phyloP scores from a whole-genome alignment of 2,797 vertebrate genomes.

The Pangasius macronema region DNA sequence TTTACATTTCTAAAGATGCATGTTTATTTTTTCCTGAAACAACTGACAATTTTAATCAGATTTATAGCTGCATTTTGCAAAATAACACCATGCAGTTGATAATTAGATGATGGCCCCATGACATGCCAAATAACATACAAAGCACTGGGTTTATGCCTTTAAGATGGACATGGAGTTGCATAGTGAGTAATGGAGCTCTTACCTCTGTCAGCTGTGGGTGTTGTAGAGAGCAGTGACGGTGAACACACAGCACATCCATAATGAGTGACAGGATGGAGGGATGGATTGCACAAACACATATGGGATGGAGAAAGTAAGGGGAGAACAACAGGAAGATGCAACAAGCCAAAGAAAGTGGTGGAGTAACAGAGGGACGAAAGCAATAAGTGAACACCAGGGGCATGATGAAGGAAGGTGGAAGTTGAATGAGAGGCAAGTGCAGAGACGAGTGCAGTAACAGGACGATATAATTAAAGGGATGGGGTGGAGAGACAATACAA shows the following conservation, averaged over 20 bases:
- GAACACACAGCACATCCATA: constrained; percentile 79
- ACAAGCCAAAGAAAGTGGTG: constrained; percentile 15
- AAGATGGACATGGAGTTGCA: neutral
- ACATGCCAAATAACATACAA: neutral
- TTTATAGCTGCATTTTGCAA: neutral
- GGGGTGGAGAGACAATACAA: constrained; percentile 76
- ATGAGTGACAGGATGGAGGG: constrained; percentile 55
- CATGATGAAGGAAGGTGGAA: constrained; percentile 1
- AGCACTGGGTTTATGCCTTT: neutral
- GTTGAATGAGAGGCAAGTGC: constrained; percentile 35
- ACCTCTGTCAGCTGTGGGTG: constrained; percentile 82
- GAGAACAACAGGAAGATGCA: constrained; percentile 35
- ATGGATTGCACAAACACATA: constrained; percentile 43
- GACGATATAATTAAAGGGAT: constrained; percentile 50
- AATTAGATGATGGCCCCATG: constrained; percentile 1
- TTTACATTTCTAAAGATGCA: neutral
- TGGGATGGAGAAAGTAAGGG: constrained; percentile 15
- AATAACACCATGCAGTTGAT: constrained; percentile 14
- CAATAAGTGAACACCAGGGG: constrained; percentile 35
- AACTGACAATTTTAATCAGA: neutral
- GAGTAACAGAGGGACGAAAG: constrained; percentile 32
- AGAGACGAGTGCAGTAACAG: constrained; percentile 21
- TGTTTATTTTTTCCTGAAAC: neutral
- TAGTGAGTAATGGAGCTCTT: constrained; percentile 65
- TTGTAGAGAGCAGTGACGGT: constrained; percentile 75